phyloP scores from a whole-genome alignment of 1,140 invertebrate species.

The Alviniconcha marisindica region DNA sequence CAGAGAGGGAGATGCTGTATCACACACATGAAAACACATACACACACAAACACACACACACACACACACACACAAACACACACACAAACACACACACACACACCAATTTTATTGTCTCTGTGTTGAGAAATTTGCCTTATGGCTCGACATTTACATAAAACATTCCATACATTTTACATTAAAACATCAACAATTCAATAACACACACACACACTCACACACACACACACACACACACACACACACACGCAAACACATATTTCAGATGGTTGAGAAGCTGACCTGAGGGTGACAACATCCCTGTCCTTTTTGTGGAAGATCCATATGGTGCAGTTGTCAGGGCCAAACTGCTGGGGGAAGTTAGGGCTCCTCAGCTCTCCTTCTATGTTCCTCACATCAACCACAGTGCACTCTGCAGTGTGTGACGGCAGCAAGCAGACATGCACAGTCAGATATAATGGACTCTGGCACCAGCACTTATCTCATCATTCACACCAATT shows the following conservation, averaged over 20 bases:
- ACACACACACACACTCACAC: no score
- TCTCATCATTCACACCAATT: neutral
- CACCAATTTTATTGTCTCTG: no score
- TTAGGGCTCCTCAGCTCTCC: neutral
- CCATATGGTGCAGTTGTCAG: neutral
- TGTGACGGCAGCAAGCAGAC: neutral
- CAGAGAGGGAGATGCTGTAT: no score
- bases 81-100: neutral
- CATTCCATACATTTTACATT: no score
- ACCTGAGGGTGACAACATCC: neutral
- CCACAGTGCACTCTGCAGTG: neutral
- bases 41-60: neutral
- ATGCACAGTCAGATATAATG: no score
- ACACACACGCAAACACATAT: no score
- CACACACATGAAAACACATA: neutral
- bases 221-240: no score
- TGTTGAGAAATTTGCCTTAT: no score
- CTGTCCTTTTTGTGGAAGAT: neutral
- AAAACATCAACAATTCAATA: neutral
- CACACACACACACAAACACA: neutral
- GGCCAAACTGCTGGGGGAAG: neutral
- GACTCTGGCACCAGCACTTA: no score
- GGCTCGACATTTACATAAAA: no score
- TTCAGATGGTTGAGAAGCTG: neutral
- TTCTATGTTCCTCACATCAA: neutral